Conservation (phyloP, 2,888 invertebrate species). For the Apotomis betuletana region DNA sequence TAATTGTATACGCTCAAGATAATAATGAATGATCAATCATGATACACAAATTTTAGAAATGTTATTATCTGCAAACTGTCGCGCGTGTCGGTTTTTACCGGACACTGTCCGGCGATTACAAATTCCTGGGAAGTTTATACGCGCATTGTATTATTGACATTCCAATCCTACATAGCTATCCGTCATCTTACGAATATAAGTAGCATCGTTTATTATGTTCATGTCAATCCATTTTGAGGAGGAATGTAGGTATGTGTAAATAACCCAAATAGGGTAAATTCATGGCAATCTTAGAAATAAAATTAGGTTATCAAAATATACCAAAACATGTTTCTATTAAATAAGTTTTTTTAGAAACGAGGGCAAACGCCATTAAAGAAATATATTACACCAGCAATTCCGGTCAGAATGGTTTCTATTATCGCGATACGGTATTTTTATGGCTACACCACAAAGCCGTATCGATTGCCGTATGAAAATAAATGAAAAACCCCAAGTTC, state of each 20-base stretch:
- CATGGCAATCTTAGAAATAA: background rate
- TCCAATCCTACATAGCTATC: constrained; percentile 5
- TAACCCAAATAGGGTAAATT: background rate
- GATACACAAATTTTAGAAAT: background rate
- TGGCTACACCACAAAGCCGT: constrained; percentile 21
- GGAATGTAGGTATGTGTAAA: background rate
- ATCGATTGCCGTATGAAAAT: constrained; percentile 31
- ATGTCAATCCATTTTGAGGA: background rate
- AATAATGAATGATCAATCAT: background rate
- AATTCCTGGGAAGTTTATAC: constrained; percentile 7
- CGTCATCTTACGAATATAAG: background rate
- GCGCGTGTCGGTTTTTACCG: constrained; percentile 2
- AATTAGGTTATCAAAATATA: background rate
- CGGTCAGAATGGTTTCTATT: constrained; percentile 33
- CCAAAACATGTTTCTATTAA: constrained; percentile 15
- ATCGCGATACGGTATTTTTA: constrained; percentile 25
- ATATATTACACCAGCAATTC: constrained; percentile 33
- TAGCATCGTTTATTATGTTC: background rate
- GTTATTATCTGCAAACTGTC: background rate
- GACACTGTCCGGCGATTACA: background rate
- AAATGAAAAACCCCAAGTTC: constrained; percentile 15
- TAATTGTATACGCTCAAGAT: background rate
- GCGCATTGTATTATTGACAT: constrained; percentile 3
- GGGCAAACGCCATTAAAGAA: constrained; percentile 28
- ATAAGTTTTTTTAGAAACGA: constrained; percentile 17